Evolutionary conservation across 2,797 vertebrate genomes (phyloP), one percentile per base, ranked within the genome.

Genomic region (Heteromormyrus szaboi): DNA sequence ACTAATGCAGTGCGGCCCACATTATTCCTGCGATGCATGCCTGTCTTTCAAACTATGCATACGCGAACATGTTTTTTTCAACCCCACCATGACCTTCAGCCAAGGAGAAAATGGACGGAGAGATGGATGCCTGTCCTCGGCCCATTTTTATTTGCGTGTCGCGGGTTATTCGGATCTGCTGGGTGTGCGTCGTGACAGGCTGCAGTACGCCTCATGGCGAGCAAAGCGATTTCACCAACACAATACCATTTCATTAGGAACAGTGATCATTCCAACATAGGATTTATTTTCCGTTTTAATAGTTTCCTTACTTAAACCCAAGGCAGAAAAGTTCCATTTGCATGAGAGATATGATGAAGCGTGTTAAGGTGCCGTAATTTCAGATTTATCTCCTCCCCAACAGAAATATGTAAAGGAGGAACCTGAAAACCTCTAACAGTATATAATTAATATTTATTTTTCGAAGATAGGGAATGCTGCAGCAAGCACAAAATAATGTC

Each of bases 361-460:
- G 33, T 37, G 17, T 3, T 79, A 79, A 44, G 22, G 12, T 56
- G 25, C 48, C 0, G 12, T 37, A 1, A 7, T 53, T 25, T 33
- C 48, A 53, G 84, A 14, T 84, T 25, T 84, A 2, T 50, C n/a
- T n/a, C 41, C 14, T 62, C 41, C 3, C 14, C 19, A 12, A 4
- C 53, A 72, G 54, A 85, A 87, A 11, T 22, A n/a, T 29, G 14
- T 17, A 65, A 12, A 62, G 33, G 33, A 65, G 37, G 41, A 87
- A 48, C 19, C 33, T 22, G 37, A 56, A 87, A 44, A 87, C 37
- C 33, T 46, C 37, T 11, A 87, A 7, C 19, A 54, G 56, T 48
- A 88, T 44, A 87, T 29, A 33, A 92, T 92, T 37, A 91, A 93
- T 92, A 92, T 94, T 93, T 92, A 2, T 92, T 92, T 88, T 14